These are phyloP conservation scores for Halictus quadricinctus DNA, from an alignment of 2,888 invertebrate genomes.

Conservation along the genomic window DNA sequence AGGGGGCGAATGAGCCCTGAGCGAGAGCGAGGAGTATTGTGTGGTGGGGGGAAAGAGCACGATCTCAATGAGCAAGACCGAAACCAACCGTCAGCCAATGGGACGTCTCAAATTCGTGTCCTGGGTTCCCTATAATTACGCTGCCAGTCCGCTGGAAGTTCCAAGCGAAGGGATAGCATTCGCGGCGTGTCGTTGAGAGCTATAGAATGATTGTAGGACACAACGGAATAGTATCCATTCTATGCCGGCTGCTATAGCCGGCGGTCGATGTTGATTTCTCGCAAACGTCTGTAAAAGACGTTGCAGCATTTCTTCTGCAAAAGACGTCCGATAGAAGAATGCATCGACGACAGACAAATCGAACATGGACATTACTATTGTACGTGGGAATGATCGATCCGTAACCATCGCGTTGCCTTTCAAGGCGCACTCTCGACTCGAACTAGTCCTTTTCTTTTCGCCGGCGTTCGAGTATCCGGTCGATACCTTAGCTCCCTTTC, in stretches of 20 bases:
- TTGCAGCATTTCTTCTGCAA: background rate
- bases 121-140: background rate
- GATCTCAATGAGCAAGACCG: background rate
- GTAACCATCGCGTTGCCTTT: conserved; percentile 52
- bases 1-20: background rate
- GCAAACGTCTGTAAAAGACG: background rate
- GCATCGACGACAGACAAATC: conserved; percentile 38
- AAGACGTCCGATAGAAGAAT: background rate
- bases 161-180: background rate
- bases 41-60: background rate
- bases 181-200: background rate
- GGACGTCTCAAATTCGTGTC: background rate
- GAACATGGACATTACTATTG: conserved; percentile 57
- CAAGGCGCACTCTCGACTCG: conserved; percentile 59
- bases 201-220: conserved; percentile 7
- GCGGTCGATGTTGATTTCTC: background rate
- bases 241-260: background rate
- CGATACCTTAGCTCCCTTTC: conserved; percentile 58
- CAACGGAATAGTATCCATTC: background rate
- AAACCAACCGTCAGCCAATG: background rate
- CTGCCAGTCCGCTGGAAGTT: background rate
- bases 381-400: conserved; percentile 59
- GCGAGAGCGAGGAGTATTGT: background rate
- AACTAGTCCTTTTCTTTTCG: conserved; percentile 56
- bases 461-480: conserved; percentile 54